Evolutionary conservation across 2,797 vertebrate species (phyloP).

Genomic region (Halcyon badia): DNA sequence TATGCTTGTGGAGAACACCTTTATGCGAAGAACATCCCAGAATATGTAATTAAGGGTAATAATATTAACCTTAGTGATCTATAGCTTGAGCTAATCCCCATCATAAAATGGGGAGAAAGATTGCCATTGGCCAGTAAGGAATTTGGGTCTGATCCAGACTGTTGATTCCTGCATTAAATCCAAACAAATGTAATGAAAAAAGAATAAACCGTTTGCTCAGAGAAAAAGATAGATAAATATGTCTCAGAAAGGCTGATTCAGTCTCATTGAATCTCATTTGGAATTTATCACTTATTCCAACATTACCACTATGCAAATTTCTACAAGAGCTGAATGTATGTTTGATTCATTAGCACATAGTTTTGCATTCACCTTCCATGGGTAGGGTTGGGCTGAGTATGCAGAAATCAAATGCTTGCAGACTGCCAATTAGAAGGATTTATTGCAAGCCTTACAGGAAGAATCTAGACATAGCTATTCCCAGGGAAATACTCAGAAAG

Average conservation of each 20-base stretch:
- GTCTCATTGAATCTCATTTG: slow-evolving; percentile 33
- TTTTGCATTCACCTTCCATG: slow-evolving; percentile 1
- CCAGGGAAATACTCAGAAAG: neutral
- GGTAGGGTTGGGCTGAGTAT: slow-evolving; percentile 20
- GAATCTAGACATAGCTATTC: neutral
- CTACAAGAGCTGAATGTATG: neutral
- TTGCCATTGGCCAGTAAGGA: neutral
- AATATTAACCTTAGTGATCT: neutral
- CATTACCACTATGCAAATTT: slow-evolving; percentile 26
- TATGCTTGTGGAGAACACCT: neutral
- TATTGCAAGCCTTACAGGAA: slow-evolving; percentile 28
- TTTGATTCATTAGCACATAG: slow-evolving; percentile 48
- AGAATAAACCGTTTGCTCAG: neutral
- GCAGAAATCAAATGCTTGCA: slow-evolving; percentile 35
- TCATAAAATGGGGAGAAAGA: neutral
- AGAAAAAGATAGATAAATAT: slow-evolving; percentile 17
- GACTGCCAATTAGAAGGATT: slow-evolving; percentile 65
- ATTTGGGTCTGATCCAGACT: neutral
- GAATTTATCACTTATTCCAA: slow-evolving; percentile 52
- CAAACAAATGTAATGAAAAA: neutral
- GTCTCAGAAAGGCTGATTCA: slow-evolving; percentile 33
- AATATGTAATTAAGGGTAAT: neutral
- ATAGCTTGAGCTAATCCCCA: neutral
- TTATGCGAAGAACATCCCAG: neutral
- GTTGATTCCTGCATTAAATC: neutral